These are phyloP conservation scores for Manduca sexta DNA, from an alignment of 1,140 invertebrate genomes.

Conservation along the genomic window DNA sequence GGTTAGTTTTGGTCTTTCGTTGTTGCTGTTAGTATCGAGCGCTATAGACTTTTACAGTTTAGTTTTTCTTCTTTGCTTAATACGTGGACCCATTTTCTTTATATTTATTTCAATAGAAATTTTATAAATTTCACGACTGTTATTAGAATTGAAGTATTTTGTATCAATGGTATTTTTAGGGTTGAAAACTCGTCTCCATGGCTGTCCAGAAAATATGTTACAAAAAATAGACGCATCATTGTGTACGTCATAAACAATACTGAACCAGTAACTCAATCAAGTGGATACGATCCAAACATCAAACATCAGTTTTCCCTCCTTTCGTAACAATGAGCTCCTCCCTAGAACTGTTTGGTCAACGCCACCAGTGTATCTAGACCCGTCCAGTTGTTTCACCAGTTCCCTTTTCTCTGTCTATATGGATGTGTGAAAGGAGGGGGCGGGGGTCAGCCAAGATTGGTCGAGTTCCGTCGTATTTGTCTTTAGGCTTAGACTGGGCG, in stretches of 20 bases:
- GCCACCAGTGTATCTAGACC: slow-evolving; percentile 19
- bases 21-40: too few species aligned
- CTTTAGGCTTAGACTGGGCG: slow-evolving; percentile 55
- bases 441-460: slow-evolving; percentile 36
- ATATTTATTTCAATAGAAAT: too few species aligned
- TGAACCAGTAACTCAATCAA: not conserved
- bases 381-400: slow-evolving; percentile 17
- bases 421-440: slow-evolving; percentile 9
- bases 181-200: too few species aligned
- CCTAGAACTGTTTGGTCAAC: slow-evolving; percentile 18
- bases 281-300: slow-evolving; percentile 7
- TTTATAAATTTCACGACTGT: too few species aligned
- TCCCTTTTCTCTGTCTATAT: slow-evolving; percentile 9
- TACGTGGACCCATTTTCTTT: too few species aligned
- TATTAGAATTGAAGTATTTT: too few species aligned
- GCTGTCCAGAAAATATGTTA: too few species aligned
- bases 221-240: too few species aligned
- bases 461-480: slow-evolving; percentile 48
- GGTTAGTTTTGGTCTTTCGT: too few species aligned
- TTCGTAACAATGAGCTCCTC: slow-evolving; percentile 12
- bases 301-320: slow-evolving; percentile 23
- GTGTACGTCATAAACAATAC: not conserved
- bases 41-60: too few species aligned
- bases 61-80: too few species aligned
- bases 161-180: too few species aligned